Evolutionary conservation across 2,113 vertebrate species (phyloP).

Genomic region (Pterocles orientalis): DNA sequence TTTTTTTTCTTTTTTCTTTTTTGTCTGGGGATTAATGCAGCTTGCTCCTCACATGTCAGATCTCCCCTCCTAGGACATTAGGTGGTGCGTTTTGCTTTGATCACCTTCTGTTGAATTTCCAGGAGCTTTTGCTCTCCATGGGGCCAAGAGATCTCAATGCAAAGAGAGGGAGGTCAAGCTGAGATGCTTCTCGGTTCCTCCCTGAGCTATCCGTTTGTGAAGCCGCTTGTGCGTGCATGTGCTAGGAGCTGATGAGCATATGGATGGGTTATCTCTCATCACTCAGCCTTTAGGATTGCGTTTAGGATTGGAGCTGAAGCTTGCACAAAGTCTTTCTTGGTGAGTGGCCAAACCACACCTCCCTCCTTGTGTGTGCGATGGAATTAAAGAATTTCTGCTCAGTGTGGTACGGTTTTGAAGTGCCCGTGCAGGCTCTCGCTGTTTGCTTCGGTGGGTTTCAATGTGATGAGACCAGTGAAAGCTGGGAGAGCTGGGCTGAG

Average conservation of each 20-base stretch:
- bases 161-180: conserved; percentile 51
- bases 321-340: conserved; percentile 46
- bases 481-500: not conserved
- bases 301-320: conserved; percentile 49
- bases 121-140: conserved; percentile 61
- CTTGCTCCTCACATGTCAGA: conserved; percentile 46
- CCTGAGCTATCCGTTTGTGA: not conserved
- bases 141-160: conserved; percentile 48
- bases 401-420: not conserved
- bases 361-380: conserved; percentile 22
- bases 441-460: not conserved
- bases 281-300: conserved; percentile 1
- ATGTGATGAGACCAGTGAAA: not conserved
- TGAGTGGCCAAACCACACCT: conserved; percentile 63
- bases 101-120: conserved; percentile 62
- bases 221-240: conserved; percentile 33
- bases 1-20: not conserved
- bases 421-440: not conserved
- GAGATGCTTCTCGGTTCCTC: conserved; percentile 39
- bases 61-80: conserved; percentile 55
- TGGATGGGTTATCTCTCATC: conserved; percentile 61
- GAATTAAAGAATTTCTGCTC: conserved; percentile 39
- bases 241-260: conserved; percentile 38
- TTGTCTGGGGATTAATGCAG: conserved; percentile 51
- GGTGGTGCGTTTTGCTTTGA: conserved; percentile 53